phyloP scores from a whole-genome alignment of 2,888 invertebrate genomes.

The Trilocha varians region DNA sequence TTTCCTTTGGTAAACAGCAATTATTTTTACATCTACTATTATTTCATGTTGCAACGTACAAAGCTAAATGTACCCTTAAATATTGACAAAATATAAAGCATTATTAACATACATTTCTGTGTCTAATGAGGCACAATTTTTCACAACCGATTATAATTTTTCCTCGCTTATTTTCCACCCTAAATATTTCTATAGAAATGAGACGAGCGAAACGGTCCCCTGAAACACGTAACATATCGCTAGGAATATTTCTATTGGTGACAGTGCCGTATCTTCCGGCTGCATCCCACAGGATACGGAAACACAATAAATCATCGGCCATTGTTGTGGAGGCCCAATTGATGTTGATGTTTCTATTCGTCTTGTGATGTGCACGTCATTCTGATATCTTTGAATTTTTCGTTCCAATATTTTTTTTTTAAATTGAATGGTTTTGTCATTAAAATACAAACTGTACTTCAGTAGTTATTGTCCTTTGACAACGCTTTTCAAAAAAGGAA shows the following conservation, averaged over 20 bases:
- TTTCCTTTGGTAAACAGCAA: too few relatives aligned
- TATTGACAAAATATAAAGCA: too few relatives aligned
- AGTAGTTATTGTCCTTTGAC: too few relatives aligned
- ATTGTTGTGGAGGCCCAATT: slow-evolving; percentile 51
- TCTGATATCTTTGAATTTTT: slow-evolving; percentile 17
- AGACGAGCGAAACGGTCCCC: slow-evolving; percentile 15
- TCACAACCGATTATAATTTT: neutral
- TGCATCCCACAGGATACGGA: slow-evolving; percentile 29
- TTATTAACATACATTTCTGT: too few relatives aligned
- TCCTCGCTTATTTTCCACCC: neutral
- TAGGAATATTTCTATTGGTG: slow-evolving; percentile 30
- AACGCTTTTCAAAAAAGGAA: too few relatives aligned
- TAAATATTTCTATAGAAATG: slow-evolving; percentile 24
- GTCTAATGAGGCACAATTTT: neutral
- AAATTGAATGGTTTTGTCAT: neutral
- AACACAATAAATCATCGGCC: slow-evolving; percentile 57
- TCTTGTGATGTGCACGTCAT: slow-evolving; percentile 16
- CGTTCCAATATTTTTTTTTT: slow-evolving; percentile 11
- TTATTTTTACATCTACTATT: too few relatives aligned
- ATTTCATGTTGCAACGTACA: too few relatives aligned
- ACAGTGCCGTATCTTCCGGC: slow-evolving; percentile 33
- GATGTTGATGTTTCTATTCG: slow-evolving; percentile 49
- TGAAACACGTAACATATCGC: slow-evolving; percentile 29
- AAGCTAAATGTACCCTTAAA: too few relatives aligned
- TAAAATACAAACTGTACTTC: neutral